phyloP scores from a whole-genome alignment of 2,888 invertebrate genomes.

The Gerosis bhagava region DNA sequence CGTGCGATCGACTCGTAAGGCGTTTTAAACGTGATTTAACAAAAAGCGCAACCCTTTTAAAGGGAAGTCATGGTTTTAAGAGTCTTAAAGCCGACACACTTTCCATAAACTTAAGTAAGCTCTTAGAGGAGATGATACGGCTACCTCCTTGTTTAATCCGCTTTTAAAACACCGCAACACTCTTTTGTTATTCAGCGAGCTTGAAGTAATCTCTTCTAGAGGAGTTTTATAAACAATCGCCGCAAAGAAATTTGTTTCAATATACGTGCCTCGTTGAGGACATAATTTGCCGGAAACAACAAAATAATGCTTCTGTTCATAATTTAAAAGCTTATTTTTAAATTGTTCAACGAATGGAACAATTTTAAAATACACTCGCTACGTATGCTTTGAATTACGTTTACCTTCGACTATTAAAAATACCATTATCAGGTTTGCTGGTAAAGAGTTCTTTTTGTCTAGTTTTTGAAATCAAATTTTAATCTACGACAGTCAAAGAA shows the following conservation, averaged over 20 bases:
- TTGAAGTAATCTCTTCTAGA: slow-evolving; percentile 59
- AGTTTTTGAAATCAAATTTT: slow-evolving; percentile 24
- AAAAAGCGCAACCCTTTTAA: slow-evolving; percentile 79
- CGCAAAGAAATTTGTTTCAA: slow-evolving; percentile 60
- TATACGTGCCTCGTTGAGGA: slow-evolving; percentile 49
- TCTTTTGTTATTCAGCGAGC: slow-evolving; percentile 71
- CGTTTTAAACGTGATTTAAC: slow-evolving; percentile 67
- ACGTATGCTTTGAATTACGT: slow-evolving; percentile 7
- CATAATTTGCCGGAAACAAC: slow-evolving; percentile 55
- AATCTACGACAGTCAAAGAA: slow-evolving; percentile 28
- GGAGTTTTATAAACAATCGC: slow-evolving; percentile 70
- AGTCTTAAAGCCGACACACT: slow-evolving; percentile 70
- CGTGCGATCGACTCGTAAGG: slow-evolving; percentile 60
- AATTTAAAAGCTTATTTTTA: slow-evolving; percentile 20
- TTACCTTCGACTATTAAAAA: too few relatives aligned
- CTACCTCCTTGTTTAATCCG: slow-evolving; percentile 72
- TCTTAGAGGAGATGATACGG: slow-evolving; percentile 73
- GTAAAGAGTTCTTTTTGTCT: slow-evolving; percentile 5
- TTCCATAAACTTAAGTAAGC: slow-evolving; percentile 78
- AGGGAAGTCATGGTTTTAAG: slow-evolving; percentile 73
- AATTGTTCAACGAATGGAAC: slow-evolving; percentile 27
- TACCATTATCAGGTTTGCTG: slow-evolving; percentile 2
- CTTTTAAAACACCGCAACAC: slow-evolving; percentile 69
- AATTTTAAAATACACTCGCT: slow-evolving; percentile 7
- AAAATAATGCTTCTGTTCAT: slow-evolving; percentile 47